Conservation (phyloP, 92 coral and sea anemone genomes). For the Epizoanthus ramosus region DNA sequence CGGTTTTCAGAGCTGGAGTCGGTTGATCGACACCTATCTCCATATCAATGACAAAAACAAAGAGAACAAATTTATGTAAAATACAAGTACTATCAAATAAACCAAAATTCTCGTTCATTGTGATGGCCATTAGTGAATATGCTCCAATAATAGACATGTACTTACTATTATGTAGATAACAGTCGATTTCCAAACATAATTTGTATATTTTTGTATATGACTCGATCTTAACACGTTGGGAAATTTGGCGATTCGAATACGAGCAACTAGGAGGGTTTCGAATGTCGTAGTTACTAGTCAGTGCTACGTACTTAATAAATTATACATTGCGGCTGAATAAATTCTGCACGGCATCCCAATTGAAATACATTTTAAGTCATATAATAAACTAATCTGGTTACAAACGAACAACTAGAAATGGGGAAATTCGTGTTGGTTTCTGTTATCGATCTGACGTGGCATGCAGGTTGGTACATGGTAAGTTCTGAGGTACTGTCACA, state of each 20-base stretch:
- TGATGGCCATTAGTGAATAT: neutral
- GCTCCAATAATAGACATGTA: neutral
- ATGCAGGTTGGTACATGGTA: neutral
- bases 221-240: neutral
- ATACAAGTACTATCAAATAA: neutral
- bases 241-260: neutral
- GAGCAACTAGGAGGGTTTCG: neutral
- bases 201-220: no score
- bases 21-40: no score
- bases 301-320: neutral
- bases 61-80: neutral
- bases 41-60: neutral
- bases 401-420: neutral
- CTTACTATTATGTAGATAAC: no score
- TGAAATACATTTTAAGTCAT: neutral
- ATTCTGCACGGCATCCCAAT: neutral
- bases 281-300: neutral
- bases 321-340: neutral
- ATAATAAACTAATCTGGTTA: neutral
- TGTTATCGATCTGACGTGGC: conserved; percentile 33
- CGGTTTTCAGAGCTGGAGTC: no score
- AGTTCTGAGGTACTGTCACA: neutral
- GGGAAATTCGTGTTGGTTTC: conserved; percentile 4
- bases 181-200: no score
- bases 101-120: neutral